These are phyloP conservation scores for Drosophila ezoana DNA, from an alignment of 2,888 invertebrate species.

Conservation along the genomic window DNA sequence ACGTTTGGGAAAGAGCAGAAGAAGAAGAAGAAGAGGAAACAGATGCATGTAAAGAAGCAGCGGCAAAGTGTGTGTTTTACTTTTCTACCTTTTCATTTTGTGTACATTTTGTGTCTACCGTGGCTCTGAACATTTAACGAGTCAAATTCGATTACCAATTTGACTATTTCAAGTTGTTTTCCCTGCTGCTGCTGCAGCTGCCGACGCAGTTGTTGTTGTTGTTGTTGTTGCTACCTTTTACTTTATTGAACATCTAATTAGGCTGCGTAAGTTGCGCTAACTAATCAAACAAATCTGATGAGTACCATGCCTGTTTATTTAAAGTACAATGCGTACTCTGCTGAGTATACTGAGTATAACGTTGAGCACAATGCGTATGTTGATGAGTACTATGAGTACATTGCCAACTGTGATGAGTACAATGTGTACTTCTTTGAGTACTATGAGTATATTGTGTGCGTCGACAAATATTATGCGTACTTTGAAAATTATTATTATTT, in stretches of 20 bases:
- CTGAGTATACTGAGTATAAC: background rate
- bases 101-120: conserved; percentile 17
- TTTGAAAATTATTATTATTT: too few species aligned
- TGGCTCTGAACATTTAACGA: conserved; percentile 17
- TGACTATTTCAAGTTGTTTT: conserved; percentile 74
- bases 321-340: background rate
- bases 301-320: background rate
- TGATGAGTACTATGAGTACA: too few species aligned
- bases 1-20: conserved; percentile 20
- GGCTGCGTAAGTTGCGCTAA: conserved; percentile 28
- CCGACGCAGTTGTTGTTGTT: conserved; percentile 10
- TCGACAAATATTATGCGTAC: too few species aligned
- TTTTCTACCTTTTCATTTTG: conserved; percentile 38
- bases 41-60: conserved; percentile 4
- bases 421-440: too few species aligned
- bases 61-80: conserved; percentile 38
- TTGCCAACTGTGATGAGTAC: too few species aligned
- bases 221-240: conserved; percentile 34
- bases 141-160: conserved; percentile 71
- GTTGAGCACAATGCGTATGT: too few species aligned
- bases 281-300: conserved; percentile 5
- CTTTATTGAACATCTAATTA: conserved; percentile 55
- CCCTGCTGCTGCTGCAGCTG: conserved; percentile 47
- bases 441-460: too few species aligned
- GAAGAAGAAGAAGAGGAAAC: conserved; percentile 17